phyloP scores from a whole-genome alignment of 2,888 invertebrate species.

The Eristalinus aeneus region DNA sequence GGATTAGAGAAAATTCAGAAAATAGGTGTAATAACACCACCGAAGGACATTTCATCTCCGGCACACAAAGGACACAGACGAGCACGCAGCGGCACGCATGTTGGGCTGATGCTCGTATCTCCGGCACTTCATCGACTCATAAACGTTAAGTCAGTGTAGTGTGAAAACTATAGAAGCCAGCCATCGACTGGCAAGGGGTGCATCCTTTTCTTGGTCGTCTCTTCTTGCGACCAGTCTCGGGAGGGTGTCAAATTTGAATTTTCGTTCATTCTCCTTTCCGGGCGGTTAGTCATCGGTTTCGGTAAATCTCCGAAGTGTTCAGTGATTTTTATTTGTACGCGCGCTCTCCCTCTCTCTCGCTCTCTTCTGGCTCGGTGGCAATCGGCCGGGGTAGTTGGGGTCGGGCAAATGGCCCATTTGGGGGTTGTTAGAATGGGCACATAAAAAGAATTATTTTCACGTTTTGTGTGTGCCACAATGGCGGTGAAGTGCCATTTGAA shows the following conservation, averaged over 20 bases:
- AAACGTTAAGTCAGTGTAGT: constrained; percentile 71
- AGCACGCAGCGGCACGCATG: constrained; percentile 55
- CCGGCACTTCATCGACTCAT: constrained; percentile 67
- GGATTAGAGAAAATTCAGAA: constrained; percentile 73
- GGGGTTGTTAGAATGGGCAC: constrained; percentile 81
- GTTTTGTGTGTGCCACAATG: constrained; percentile 75
- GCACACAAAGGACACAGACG: constrained; percentile 39
- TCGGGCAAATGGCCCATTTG: constrained; percentile 81
- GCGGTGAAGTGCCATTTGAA: constrained; percentile 69
- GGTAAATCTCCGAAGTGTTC: constrained; percentile 74
- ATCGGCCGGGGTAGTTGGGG: constrained; percentile 75
- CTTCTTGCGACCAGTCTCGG: not conserved
- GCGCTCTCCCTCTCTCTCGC: constrained; percentile 70
- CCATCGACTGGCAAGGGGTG: constrained; percentile 52
- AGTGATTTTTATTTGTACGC: constrained; percentile 79
- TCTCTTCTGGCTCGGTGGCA: constrained; percentile 16
- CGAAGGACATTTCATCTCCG: constrained; percentile 59
- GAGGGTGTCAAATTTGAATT: constrained; percentile 63
- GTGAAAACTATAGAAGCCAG: constrained; percentile 66
- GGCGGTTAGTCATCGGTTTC: constrained; percentile 67
- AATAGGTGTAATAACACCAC: constrained; percentile 73
- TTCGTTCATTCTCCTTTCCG: constrained; percentile 65
- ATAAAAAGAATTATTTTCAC: constrained; percentile 80
- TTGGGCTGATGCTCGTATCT: constrained; percentile 55
- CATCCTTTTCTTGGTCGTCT: constrained; percentile 32